Conservation (phyloP, 2,888 invertebrate genomes). For the Portevinia maculata region DNA sequence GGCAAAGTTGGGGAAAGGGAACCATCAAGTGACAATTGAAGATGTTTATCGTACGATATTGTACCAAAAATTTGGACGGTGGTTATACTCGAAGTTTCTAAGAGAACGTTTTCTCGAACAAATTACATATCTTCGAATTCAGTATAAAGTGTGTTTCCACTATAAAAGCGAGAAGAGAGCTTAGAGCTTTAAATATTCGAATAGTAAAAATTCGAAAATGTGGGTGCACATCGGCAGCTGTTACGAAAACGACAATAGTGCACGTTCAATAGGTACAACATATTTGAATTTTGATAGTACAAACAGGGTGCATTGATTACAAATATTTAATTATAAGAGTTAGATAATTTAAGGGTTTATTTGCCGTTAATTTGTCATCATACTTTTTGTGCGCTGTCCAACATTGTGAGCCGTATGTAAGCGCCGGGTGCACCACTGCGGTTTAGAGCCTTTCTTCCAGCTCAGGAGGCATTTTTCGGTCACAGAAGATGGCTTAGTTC, state of each 20-base stretch:
- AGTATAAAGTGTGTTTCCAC: constrained; percentile 23
- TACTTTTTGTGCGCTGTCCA: no score
- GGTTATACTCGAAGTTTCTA: background rate
- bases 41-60: constrained; percentile 66
- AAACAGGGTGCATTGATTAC: background rate
- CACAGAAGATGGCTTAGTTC: no score
- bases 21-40: constrained; percentile 35
- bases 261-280: background rate
- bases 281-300: background rate
- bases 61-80: constrained; percentile 7
- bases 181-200: constrained; percentile 29
- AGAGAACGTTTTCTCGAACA: constrained; percentile 29
- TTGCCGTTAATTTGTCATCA: no score
- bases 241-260: background rate
- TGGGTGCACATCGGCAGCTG: constrained; percentile 42
- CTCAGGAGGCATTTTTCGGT: no score
- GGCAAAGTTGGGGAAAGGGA: constrained; percentile 29
- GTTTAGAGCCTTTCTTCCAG: no score
- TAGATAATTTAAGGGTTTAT: no score
- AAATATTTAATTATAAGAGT: no score
- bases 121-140: constrained; percentile 31
- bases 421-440: no score
- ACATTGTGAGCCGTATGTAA: no score
- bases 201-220: constrained; percentile 48
- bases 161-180: background rate